Percentiles rank a stretch among this genome's conserved stretches.
Conservation (phyloP, 2,888 invertebrate species). For the Chamaedrilus cognettii region DNA sequence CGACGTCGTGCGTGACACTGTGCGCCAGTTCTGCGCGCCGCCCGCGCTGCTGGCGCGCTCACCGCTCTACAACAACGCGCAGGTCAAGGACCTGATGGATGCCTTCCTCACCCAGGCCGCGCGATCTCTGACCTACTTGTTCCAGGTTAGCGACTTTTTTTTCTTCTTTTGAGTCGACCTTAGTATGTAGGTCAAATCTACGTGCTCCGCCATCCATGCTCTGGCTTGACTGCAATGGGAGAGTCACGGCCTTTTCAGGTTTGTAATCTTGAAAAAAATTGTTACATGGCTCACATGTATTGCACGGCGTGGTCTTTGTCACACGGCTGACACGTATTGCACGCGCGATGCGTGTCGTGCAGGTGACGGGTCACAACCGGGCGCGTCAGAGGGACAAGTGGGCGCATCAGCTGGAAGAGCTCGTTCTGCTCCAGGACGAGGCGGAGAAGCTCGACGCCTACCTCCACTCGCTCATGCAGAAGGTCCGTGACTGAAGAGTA, state of each 20-base stretch:
- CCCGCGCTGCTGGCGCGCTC: conserved; percentile 74
- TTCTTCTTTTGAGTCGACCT: too few species aligned
- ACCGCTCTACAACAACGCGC: conserved; percentile 67
- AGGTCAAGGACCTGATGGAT: conserved; percentile 86
- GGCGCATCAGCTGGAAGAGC: conserved; percentile 85
- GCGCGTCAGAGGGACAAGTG: conserved; percentile 94
- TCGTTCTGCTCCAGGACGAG: conserved; percentile 89
- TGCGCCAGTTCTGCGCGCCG: conserved; percentile 84
- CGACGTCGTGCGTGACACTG: conserved; percentile 84
- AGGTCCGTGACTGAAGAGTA: too few species aligned
- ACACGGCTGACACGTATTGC: too few species aligned
- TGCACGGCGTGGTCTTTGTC: too few species aligned
- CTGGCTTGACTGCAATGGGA: too few species aligned
- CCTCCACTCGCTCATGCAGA: conserved; percentile 71
- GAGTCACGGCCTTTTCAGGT: too few species aligned
- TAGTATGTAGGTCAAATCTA: too few species aligned
- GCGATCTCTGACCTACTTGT: conserved; percentile 71
- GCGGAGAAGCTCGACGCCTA: conserved; percentile 88
- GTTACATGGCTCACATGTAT: too few species aligned
- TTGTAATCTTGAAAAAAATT: too few species aligned
- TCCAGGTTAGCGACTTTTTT: conserved; percentile 77
- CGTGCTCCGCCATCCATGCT: too few species aligned
- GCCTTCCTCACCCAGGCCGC: conserved; percentile 85
- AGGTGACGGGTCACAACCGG: conserved; percentile 84
- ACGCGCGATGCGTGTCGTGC: too few species aligned